Percentiles rank a stretch among this genome's conserved stretches.
These are phyloP conservation scores for Endomychus coccineus DNA, from an alignment of 2,888 invertebrate genomes.

Conservation along the genomic window DNA sequence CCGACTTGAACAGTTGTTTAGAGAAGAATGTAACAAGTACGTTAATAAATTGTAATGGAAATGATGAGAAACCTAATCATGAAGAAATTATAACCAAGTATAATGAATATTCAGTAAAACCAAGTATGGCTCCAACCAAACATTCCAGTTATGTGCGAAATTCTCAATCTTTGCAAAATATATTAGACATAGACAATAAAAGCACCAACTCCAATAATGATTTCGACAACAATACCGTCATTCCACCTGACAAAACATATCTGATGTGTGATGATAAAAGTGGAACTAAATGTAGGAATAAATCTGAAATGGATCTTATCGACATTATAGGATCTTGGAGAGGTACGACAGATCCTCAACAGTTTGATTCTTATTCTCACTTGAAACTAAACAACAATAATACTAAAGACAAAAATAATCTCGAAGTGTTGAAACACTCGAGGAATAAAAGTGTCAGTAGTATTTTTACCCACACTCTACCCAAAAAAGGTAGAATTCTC, in stretches of 20 bases:
- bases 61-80: constrained; percentile 27
- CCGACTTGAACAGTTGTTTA: constrained; percentile 26
- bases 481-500: constrained; percentile 1
- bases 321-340: constrained; percentile 37
- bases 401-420: not conserved
- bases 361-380: constrained; percentile 30
- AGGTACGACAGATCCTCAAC: constrained; percentile 28
- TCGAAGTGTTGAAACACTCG: not conserved
- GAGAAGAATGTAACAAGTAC: constrained; percentile 27
- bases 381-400: constrained; percentile 23
- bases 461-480: not conserved
- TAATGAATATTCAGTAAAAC: constrained; percentile 26
- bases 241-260: constrained; percentile 37
- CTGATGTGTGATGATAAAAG: constrained; percentile 30
- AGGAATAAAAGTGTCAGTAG: not conserved
- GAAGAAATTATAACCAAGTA: constrained; percentile 37
- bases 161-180: constrained; percentile 37
- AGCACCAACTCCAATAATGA: constrained; percentile 41
- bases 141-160: constrained; percentile 28
- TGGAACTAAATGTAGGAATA: constrained; percentile 29
- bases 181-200: constrained; percentile 31
- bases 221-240: constrained; percentile 41
- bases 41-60: too few relatives aligned
- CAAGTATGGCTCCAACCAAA: constrained; percentile 23
- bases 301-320: constrained; percentile 39